Percentiles rank a stretch among this genome's conserved stretches.
Conservation (phyloP, 2,113 vertebrate genomes). For the Petromus typicus region DNA sequence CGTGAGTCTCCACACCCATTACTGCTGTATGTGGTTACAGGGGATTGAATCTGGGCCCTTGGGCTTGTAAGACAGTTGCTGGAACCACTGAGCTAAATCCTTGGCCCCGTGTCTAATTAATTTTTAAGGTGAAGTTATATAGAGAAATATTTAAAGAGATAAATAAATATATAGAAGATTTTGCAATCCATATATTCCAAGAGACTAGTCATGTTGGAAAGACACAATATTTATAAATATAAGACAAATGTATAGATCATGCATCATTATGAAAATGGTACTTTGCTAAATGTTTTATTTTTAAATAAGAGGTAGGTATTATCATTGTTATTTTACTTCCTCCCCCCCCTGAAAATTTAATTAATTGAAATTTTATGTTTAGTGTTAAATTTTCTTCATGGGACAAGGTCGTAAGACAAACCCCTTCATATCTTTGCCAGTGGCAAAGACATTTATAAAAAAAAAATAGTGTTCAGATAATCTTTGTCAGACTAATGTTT, state of each 20-base stretch:
- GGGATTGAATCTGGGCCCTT: too few relatives aligned
- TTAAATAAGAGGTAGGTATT: background rate
- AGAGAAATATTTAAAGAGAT: background rate
- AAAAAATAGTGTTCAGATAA: background rate
- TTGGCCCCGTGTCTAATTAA: too few relatives aligned
- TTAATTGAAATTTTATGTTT: background rate
- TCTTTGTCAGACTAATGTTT: background rate
- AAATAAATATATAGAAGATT: background rate
- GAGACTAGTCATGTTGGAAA: background rate
- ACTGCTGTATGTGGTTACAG: too few relatives aligned
- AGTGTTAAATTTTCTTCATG: background rate
- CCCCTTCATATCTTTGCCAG: conserved; percentile 10
- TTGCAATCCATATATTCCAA: background rate
- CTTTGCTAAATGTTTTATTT: background rate
- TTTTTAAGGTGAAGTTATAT: background rate
- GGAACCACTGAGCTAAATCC: too few relatives aligned
- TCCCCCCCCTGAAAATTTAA: background rate
- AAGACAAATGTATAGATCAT: background rate
- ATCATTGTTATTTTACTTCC: background rate
- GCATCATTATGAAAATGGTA: background rate
- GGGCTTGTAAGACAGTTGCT: too few relatives aligned
- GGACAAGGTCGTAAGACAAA: background rate
- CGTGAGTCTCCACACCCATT: too few relatives aligned
- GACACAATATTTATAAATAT: background rate
- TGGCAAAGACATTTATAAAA: background rate